Base-by-base conservation (phyloP, 2,113 vertebrate genomes). In the Amphilophus citrinellus region DNA sequence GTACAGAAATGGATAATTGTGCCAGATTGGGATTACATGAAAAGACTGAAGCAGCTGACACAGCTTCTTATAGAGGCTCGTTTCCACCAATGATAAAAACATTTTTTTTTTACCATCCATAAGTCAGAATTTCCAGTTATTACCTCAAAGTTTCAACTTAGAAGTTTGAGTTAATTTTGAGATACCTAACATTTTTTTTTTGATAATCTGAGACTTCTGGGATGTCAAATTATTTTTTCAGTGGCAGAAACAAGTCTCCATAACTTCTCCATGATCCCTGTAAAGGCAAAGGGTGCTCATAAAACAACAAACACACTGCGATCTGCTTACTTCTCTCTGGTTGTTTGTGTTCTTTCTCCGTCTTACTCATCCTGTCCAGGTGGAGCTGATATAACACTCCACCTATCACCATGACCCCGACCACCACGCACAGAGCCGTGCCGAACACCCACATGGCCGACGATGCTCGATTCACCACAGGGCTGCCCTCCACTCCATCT, bases 361-460 rank as follows among this genome's bases (percentile, higher is more conserved):
- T 90, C 84, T 90, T 92, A 13, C 53, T 89, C 6, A 85, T 15
- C 13, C 87, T 68, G 89, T 96, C 95, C 92, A 91, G 82, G 66
- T 93, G 92, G 22, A 93, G 92, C 89, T 96, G 95, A 44, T 94
- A 95, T 5, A 0, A 24, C 47, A 96, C 39, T 2, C 76, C 92
- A 0, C 17, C 62, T 0, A 76, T 8, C 79, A 96, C 95, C 94
- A 95, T 61, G 44, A 87, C 5, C 1, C 84, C 92, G 1, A 96
- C 93, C 60, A 88, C 81, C 73, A 89, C 91, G 24, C 89, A 93
- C 9, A 96, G 91, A 5, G 0, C 91, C 0, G 91, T 90, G 88
- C 93, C 94, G 91, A 95, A 94, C 7, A 95, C 82, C 95, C 95
- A 96, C 87, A 95, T 66, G 79, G 68, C 76, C 17, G 92, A 80